Evolutionary conservation across 2,797 vertebrate genomes (phyloP).

Genomic region (Acipenser ruthenus): DNA sequence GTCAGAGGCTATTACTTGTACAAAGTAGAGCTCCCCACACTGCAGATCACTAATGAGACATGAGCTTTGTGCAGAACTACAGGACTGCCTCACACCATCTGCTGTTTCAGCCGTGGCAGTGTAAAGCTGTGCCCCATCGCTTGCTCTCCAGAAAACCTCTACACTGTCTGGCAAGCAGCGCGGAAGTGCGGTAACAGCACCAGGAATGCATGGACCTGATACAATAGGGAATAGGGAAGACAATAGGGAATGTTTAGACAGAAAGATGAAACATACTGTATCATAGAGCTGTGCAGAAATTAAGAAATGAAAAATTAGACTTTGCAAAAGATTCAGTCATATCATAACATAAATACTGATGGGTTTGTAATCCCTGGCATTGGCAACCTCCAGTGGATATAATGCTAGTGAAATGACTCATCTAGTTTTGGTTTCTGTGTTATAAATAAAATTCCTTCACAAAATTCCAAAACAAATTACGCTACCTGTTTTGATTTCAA

Average conservation of each 20-base stretch:
- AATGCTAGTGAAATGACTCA: neutral
- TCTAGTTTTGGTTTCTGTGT: neutral
- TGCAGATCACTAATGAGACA: constrained; percentile 51
- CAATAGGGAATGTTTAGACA: too few relatives aligned
- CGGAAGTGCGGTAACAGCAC: constrained; percentile 38
- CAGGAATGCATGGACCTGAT: constrained; percentile 59
- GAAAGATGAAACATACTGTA: too few relatives aligned
- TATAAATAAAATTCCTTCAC: neutral
- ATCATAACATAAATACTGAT: too few relatives aligned
- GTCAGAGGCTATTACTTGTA: constrained; percentile 50
- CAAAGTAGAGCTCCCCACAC: constrained; percentile 55
- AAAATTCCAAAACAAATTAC: neutral
- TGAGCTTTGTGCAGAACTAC: constrained; percentile 42
- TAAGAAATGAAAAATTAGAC: neutral
- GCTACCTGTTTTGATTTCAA: constrained; percentile 48
- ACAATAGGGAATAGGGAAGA: neutral
- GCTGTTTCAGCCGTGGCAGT: constrained; percentile 35
- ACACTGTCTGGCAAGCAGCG: constrained; percentile 58
- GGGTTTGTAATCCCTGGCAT: too few relatives aligned
- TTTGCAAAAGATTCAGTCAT: too few relatives aligned
- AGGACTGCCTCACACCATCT: constrained; percentile 36
- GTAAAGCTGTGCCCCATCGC: constrained; percentile 49
- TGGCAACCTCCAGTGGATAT: neutral
- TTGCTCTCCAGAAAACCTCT: constrained; percentile 49
- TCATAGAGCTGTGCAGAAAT: too few relatives aligned